phyloP scores from a whole-genome alignment of 92 coral and sea anemone genomes.

The Meandrina meandrites region DNA sequence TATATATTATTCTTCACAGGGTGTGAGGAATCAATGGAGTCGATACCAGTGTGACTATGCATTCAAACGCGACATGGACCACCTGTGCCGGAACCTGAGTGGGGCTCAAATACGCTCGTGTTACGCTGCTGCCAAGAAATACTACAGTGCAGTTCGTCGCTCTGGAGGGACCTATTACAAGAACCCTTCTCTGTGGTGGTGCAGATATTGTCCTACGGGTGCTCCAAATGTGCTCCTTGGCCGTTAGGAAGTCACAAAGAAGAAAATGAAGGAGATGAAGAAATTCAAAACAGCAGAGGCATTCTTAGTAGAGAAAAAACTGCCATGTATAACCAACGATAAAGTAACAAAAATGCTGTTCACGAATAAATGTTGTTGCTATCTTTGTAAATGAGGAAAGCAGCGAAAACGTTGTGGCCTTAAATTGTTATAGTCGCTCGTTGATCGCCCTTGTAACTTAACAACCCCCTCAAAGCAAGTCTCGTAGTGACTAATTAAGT shows the following conservation, averaged over 20 bases:
- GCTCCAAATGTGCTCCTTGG: neutral
- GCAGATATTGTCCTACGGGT: slow-evolving; percentile 22
- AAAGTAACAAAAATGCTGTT: too few species aligned
- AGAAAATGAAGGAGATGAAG: neutral
- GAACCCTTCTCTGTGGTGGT: slow-evolving; percentile 64
- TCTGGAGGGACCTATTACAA: slow-evolving; percentile 54
- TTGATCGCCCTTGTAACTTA: too few species aligned
- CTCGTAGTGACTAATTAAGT: too few species aligned
- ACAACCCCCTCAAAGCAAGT: too few species aligned
- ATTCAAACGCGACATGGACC: neutral
- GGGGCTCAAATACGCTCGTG: neutral
- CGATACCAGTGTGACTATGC: too few species aligned
- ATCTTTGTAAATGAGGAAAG: too few species aligned
- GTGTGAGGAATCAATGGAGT: too few species aligned
- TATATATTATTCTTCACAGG: too few species aligned
- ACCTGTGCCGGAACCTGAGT: neutral
- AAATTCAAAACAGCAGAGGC: neutral
- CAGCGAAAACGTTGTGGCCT: too few species aligned
- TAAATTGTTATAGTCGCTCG: too few species aligned
- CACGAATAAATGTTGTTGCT: too few species aligned
- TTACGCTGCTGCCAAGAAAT: slow-evolving; percentile 45
- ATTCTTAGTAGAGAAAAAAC: neutral
- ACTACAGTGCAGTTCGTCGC: slow-evolving; percentile 60
- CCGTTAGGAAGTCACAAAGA: neutral
- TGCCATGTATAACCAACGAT: too few species aligned